A percentile compares a stretch with the other conserved stretches of the same genome.
These are phyloP conservation scores for Ptilodon capucinus DNA, from an alignment of 2,888 invertebrate species.

Conservation along the genomic window DNA sequence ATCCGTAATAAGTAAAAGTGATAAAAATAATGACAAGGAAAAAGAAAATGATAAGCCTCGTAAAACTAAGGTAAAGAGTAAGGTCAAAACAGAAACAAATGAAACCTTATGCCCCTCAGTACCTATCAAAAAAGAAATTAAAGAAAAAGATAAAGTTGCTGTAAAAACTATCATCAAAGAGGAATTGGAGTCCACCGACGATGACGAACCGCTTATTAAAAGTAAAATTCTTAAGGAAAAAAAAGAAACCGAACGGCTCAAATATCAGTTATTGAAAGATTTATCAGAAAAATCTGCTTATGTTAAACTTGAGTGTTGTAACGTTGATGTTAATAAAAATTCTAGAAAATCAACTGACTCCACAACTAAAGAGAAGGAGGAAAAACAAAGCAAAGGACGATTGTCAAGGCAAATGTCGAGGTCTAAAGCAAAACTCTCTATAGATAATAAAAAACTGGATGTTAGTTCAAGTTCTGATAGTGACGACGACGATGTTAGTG, in stretches of 20 bases:
- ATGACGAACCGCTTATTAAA: conserved; percentile 58
- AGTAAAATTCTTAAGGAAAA: conserved; percentile 72
- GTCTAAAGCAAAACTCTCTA: conserved; percentile 58
- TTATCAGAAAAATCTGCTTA: conserved; percentile 75
- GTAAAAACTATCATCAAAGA: conserved; percentile 57
- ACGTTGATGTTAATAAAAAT: conserved; percentile 67
- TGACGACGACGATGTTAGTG: conserved; percentile 64
- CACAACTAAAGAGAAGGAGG: conserved; percentile 54
- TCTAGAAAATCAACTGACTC: conserved; percentile 65
- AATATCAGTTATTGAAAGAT: conserved; percentile 70
- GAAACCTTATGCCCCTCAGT: conserved; percentile 24
- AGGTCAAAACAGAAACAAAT: conserved; percentile 45
- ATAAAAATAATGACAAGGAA: conserved; percentile 49
- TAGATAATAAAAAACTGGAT: conserved; percentile 56
- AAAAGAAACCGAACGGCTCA: conserved; percentile 60
- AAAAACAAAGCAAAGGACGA: conserved; percentile 57
- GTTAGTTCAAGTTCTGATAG: conserved; percentile 67
- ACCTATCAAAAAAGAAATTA: conserved; percentile 45
- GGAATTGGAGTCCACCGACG: conserved; percentile 70
- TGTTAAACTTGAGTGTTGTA: conserved; percentile 76
- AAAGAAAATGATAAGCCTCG: conserved; percentile 37
- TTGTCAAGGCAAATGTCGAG: conserved; percentile 48
- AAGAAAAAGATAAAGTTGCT: conserved; percentile 31
- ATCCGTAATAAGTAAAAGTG: conserved; percentile 39
- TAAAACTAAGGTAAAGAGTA: conserved; percentile 50